Conservation (phyloP, 2,113 vertebrate species). For the Sphyrna mokarran region DNA sequence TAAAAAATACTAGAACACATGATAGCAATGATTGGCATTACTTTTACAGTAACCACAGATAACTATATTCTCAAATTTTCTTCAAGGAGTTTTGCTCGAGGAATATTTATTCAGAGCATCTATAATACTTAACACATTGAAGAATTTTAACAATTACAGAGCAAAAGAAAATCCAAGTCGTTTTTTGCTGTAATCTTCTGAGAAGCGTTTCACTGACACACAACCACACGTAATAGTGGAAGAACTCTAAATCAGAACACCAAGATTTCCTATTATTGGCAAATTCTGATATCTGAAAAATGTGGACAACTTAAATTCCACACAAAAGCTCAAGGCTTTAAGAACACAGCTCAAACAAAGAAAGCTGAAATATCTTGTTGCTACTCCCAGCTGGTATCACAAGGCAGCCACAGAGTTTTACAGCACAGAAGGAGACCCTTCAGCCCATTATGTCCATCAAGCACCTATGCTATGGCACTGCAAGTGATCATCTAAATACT, state of each 20-base stretch:
- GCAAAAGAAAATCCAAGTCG: neutral
- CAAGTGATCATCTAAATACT: too few species aligned
- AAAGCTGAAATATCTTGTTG: neutral
- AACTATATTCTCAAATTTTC: neutral
- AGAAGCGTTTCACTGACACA: neutral
- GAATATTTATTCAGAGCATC: neutral
- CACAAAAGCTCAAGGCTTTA: neutral
- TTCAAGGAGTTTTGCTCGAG: neutral
- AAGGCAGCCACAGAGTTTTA: too few species aligned
- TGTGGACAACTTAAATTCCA: neutral
- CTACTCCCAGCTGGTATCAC: too few species aligned
- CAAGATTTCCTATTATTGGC: neutral
- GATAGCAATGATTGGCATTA: neutral
- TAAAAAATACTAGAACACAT: neutral
- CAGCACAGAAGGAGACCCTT: too few species aligned
- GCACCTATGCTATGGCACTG: too few species aligned
- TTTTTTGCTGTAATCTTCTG: neutral
- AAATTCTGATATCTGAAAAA: neutral
- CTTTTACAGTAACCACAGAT: neutral
- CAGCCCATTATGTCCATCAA: too few species aligned
- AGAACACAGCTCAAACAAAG: neutral
- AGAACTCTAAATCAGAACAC: neutral
- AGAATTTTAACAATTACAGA: neutral
- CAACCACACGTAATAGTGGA: neutral
- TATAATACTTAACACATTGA: neutral